Evolutionary conservation across 2,113 vertebrate genomes (phyloP).

Genomic region (Bos taurus): ARS-UCD2.0 NC_037335.1:23847501-23848000

Average conservation of each 20-base stretch:
- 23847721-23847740: background rate
- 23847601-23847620: background rate
- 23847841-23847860: background rate
- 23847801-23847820: background rate
- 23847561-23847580: background rate
- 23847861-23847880: background rate
- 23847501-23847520: background rate
- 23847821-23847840: background rate
- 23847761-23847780: background rate
- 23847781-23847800: background rate
- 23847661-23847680: background rate
- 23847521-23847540: background rate
- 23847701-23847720: background rate
- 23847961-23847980: background rate
- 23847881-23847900: background rate
- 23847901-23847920: background rate
- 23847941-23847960: background rate
- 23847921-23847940: background rate
- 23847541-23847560: background rate
- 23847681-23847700: background rate
- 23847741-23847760: background rate
- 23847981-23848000: background rate
- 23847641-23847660: background rate
- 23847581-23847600: background rate
- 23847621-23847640: background rate